Base-by-base conservation (phyloP, 2,888 invertebrate genomes). In the Conops quadrifasciatus region DNA sequence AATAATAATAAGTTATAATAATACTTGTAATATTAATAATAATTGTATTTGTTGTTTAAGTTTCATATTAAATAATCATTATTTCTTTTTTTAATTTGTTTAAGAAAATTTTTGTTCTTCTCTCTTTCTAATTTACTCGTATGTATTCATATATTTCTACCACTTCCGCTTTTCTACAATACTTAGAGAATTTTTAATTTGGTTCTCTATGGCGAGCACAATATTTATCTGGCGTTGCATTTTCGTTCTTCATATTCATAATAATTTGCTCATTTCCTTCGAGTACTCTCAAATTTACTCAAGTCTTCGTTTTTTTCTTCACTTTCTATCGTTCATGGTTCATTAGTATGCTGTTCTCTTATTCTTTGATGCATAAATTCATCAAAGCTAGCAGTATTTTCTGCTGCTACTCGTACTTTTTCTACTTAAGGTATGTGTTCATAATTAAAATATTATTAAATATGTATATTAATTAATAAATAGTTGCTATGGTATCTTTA, bases 401-500 rank as follows among this genome's bases (percentile, higher is more conserved):
- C 21, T 60, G 62, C 62, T 60, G 51, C 60, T 51, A 49, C n/a
- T 47, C 43, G 15, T 67, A 59, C 19, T 67, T 59, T 49, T 9
- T 4, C 36, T 36, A 36, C 36, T 36, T 36, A 36, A 36, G 9
- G 36, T 36, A 36, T 36, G 9, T 36, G 36, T 36, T 36, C 36
- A 19, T 59, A 59, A 68, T 49, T 49, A 62, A 60, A 68, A 68
- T 68, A 68, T 47, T 62, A 36, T 62, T 36, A 60, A 68, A 51
- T 51, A 62, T 56, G n/a, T 24, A 13, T 21, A 56, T 60, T n/a
- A 19, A 16, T 28, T 30, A 19, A 47, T 19, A 49, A 30, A 21
- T 51, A 30, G 19, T 66, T 53, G 36, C 53, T 63, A 47, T 24
- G 30, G 36, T 43, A 30, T 62, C 7, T 13, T 43, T 62, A 21